Percentiles rank a stretch among this genome's conserved stretches.
Evolutionary conservation across 2,888 invertebrate species (phyloP).

Genomic region (Brachycybe producta): DNA sequence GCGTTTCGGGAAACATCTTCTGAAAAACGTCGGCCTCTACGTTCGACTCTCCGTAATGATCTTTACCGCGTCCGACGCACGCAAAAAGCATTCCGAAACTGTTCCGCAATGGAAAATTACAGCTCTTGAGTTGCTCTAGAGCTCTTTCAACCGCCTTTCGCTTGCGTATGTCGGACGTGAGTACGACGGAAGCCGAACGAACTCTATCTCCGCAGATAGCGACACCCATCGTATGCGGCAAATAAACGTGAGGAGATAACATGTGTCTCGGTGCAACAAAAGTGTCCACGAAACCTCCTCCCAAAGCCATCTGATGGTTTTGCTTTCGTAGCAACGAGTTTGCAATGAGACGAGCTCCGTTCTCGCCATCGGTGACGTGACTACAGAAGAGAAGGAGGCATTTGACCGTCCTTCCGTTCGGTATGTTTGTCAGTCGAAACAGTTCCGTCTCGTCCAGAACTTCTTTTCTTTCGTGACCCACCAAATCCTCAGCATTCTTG

Average conservation of each 20-base stretch:
- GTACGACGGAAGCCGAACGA: conserved; percentile 25
- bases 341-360: conserved; percentile 10
- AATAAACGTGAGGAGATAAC: conserved; percentile 14
- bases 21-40: conserved; percentile 35
- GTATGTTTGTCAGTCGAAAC: conserved; percentile 6
- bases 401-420: conserved; percentile 12
- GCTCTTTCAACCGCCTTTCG: conserved; percentile 20
- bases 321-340: conserved; percentile 17
- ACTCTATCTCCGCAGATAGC: conserved; percentile 25
- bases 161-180: conserved; percentile 20
- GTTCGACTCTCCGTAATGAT: conserved; percentile 27
- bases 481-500: conserved; percentile 15
- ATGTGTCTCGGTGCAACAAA: conserved; percentile 17
- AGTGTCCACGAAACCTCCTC: conserved; percentile 24
- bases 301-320: conserved; percentile 23
- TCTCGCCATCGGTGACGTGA: conserved; percentile 9
- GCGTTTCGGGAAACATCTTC: conserved; percentile 35
- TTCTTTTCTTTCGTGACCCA: background rate
- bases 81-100: conserved; percentile 37
- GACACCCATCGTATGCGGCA: conserved; percentile 22
- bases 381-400: conserved; percentile 17
- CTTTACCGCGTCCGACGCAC: conserved; percentile 35
- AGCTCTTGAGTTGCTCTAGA: conserved; percentile 23
- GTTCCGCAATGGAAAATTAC: conserved; percentile 22
- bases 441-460: conserved; percentile 16